Evolutionary conservation across 2,888 invertebrate species (phyloP).

Genomic region (Nebria salina): DNA sequence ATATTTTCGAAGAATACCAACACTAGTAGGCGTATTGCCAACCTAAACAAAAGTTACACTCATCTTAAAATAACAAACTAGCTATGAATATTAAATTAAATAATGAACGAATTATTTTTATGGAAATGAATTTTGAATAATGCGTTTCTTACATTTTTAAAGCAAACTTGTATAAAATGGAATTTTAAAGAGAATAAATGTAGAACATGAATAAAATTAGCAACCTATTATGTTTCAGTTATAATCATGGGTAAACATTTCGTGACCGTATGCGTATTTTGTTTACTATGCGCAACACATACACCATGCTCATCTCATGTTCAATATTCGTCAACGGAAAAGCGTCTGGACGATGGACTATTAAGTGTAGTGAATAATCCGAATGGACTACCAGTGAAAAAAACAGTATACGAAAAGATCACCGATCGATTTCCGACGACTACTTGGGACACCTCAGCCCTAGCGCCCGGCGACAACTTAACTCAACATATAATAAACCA

Average conservation of each 20-base stretch:
- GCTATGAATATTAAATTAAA: no score
- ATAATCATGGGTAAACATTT: conserved; percentile 69
- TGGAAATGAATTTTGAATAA: no score
- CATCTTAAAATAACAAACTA: no score
- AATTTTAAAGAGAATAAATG: no score
- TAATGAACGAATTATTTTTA: no score
- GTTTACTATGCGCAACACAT: conserved; percentile 81
- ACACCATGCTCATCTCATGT: conserved; percentile 79
- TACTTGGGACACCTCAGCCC: not conserved
- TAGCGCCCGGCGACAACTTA: conserved; percentile 11
- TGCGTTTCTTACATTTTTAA: no score
- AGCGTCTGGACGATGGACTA: conserved; percentile 39
- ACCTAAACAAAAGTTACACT: no score
- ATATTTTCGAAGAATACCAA: no score
- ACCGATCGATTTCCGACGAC: conserved; percentile 38
- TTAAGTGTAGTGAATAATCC: conserved; percentile 48
- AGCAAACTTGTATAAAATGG: no score
- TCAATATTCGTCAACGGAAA: conserved; percentile 55
- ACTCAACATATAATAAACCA: not conserved
- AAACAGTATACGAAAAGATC: conserved; percentile 42
- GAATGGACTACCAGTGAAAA: conserved; percentile 40
- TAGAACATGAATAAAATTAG: not conserved
- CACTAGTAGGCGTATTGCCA: no score
- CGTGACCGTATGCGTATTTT: conserved; percentile 85
- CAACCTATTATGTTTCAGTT: conserved; percentile 3